Conservation (phyloP, 2,113 vertebrate species). For the Mastomys coucha region DNA sequence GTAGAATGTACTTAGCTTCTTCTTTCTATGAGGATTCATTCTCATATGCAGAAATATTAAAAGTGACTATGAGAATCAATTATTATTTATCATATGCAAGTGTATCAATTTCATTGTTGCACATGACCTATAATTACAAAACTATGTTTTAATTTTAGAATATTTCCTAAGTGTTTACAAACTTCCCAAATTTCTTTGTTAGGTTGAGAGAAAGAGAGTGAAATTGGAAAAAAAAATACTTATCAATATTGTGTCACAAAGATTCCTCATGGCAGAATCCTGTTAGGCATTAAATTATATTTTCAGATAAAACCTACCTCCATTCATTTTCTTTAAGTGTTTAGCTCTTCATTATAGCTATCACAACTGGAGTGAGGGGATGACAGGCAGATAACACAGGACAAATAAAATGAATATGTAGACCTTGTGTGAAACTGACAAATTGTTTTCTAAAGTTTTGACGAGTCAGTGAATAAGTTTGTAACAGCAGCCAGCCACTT, state of each 20-base stretch:
- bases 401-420: not conserved
- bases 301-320: not conserved
- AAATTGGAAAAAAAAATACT: not conserved
- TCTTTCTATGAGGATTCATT: not conserved
- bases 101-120: not conserved
- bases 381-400: not conserved
- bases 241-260: not conserved
- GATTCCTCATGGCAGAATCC: not conserved
- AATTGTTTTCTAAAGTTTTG: not conserved
- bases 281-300: not conserved
- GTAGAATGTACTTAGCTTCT: not conserved
- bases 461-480: conserved; percentile 13
- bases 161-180: not conserved
- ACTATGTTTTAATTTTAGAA: not conserved
- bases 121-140: not conserved
- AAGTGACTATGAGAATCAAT: not conserved
- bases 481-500: not conserved
- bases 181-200: not conserved
- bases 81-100: not conserved
- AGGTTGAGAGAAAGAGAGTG: not conserved
- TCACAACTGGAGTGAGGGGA: not conserved
- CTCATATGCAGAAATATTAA: not conserved
- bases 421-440: not conserved
- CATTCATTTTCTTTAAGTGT: not conserved
- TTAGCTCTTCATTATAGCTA: not conserved